Evolutionary conservation across 2,888 invertebrate species (phyloP).

Genomic region (Chymomyza fuscimana): DNA sequence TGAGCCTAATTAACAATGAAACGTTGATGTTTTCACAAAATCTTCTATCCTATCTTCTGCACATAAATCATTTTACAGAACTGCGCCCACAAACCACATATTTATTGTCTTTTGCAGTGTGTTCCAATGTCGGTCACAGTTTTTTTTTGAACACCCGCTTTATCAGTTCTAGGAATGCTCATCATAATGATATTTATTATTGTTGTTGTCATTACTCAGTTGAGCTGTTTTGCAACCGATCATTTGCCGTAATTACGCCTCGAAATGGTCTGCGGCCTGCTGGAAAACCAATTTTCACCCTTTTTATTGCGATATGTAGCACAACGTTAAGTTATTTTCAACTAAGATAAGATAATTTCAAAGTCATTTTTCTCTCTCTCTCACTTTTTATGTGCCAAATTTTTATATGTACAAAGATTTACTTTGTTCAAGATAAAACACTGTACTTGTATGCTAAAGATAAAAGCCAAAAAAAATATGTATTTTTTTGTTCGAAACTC

Average conservation of each 20-base stretch:
- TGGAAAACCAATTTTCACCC: conserved; percentile 20
- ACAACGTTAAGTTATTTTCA: neutral
- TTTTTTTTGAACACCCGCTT: neutral
- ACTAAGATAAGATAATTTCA: neutral
- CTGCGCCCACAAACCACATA: too few species aligned
- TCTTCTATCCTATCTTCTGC: too few species aligned
- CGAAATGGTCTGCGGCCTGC: conserved; percentile 41
- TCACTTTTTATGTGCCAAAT: neutral
- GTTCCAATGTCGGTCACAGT: too few species aligned
- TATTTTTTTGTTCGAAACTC: neutral
- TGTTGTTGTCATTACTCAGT: neutral
- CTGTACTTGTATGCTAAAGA: neutral
- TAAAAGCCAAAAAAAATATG: neutral
- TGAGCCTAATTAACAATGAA: too few species aligned
- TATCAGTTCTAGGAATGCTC: neutral
- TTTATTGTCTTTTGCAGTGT: too few species aligned
- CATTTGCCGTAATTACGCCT: conserved; percentile 51
- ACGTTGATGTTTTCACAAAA: too few species aligned
- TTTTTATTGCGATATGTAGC: conserved; percentile 13
- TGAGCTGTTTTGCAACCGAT: neutral
- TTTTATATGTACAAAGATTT: neutral
- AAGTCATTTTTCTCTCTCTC: neutral
- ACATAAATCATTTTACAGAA: too few species aligned
- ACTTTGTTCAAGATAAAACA: neutral
- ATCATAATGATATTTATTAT: neutral